Conservation (phyloP, 2,113 vertebrate genomes). For the Labrus mixtus region DNA sequence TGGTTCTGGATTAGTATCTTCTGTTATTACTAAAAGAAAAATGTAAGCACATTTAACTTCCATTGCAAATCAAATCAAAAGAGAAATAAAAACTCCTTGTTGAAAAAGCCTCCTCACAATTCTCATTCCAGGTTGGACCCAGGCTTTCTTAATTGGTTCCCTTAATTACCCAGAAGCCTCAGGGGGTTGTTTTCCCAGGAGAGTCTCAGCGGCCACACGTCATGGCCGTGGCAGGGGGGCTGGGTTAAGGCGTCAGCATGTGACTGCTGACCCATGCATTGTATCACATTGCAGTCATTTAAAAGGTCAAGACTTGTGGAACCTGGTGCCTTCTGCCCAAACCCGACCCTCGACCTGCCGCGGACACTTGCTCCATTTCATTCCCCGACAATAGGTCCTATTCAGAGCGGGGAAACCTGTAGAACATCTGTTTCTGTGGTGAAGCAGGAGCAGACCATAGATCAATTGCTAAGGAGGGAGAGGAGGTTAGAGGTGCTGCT, state of each 20-base stretch:
- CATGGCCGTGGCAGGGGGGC: slow-evolving; percentile 3
- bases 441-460: slow-evolving; percentile 9
- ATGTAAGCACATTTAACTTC: background rate
- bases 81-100: background rate
- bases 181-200: slow-evolving; percentile 48
- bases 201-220: slow-evolving; percentile 42
- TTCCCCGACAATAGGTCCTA: slow-evolving; percentile 74
- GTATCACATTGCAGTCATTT: slow-evolving; percentile 81
- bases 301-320: slow-evolving; percentile 77
- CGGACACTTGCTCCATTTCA: slow-evolving; percentile 78
- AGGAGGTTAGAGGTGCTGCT: slow-evolving; percentile 18
- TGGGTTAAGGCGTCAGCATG: slow-evolving; percentile 60
- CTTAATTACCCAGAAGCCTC: slow-evolving; percentile 61
- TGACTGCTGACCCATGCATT: slow-evolving; percentile 75
- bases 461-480: slow-evolving; percentile 13
- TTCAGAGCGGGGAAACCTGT: slow-evolving; percentile 69
- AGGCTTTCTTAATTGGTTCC: slow-evolving; percentile 51
- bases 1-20: slow-evolving; percentile 12
- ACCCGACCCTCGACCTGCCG: slow-evolving; percentile 68
- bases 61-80: slow-evolving; percentile 17
- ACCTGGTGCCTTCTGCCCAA: slow-evolving; percentile 73
- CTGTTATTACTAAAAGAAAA: background rate
- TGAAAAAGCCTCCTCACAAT: slow-evolving; percentile 17
- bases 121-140: slow-evolving; percentile 12
- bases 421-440: slow-evolving; percentile 76